A percentile compares a stretch with the other conserved stretches of the same genome.
phyloP scores from a whole-genome alignment of 2,888 invertebrate genomes.

The Cybosia mesomella region DNA sequence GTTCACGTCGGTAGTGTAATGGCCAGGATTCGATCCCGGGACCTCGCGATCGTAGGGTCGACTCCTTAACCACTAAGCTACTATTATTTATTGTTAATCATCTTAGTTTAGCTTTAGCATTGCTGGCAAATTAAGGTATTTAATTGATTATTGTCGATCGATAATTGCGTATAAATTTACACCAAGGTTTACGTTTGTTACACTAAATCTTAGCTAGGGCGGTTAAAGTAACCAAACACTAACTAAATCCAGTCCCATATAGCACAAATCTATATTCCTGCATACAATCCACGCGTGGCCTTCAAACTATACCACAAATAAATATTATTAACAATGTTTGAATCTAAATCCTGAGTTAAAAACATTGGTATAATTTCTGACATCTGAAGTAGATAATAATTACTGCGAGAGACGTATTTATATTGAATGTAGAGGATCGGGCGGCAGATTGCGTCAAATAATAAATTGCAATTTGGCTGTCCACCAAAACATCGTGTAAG shows the following conservation, averaged over 20 bases:
- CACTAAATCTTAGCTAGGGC: too few relatives aligned
- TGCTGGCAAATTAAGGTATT: too few relatives aligned
- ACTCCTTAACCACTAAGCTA: too few relatives aligned
- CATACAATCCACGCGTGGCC: slow-evolving; percentile 16
- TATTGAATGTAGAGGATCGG: slow-evolving; percentile 52
- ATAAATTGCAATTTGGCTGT: slow-evolving; percentile 71
- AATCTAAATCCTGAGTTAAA: slow-evolving; percentile 30
- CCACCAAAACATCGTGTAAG: slow-evolving; percentile 59
- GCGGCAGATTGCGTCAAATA: slow-evolving; percentile 67
- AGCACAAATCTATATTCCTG: not conserved
- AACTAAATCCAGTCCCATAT: not conserved
- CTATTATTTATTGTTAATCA: too few relatives aligned
- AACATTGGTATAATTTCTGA: slow-evolving; percentile 32
- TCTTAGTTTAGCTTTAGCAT: too few relatives aligned
- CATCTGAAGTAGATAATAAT: slow-evolving; percentile 51
- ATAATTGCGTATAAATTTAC: too few relatives aligned
- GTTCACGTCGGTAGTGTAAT: too few relatives aligned
- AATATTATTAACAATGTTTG: slow-evolving; percentile 24
- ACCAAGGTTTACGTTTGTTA: too few relatives aligned
- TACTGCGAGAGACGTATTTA: slow-evolving; percentile 57
- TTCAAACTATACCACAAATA: slow-evolving; percentile 23
- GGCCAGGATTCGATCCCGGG: too few relatives aligned
- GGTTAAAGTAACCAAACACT: not conserved
- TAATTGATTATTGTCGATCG: too few relatives aligned
- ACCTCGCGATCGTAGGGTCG: too few relatives aligned